Evolutionary conservation across 2,888 invertebrate species (phyloP), one percentile per base, ranked within the genome.

Genomic region (Microchrysa polita): DNA sequence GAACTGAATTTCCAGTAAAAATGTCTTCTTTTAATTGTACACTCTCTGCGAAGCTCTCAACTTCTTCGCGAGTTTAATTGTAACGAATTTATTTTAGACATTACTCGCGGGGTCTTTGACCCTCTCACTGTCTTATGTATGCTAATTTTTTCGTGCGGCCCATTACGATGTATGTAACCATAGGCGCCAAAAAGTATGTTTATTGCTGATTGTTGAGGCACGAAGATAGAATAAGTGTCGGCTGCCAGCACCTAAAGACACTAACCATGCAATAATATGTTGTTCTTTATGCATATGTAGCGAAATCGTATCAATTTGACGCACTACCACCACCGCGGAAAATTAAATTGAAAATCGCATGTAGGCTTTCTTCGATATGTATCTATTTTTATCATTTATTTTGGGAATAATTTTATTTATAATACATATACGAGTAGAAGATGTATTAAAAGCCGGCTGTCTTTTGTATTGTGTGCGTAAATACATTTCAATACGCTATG

Each of bases 331-430:
- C 27, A 34, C 27, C 27, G 27, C 7, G 2, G 27, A 34, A 7
- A 34, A n/a, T 42, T 12, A 48, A 48, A 12, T 48, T 48, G 48
- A 48, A 48, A 48, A 48, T 48, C 48, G 48, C 16, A 48, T 48
- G 48, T 48, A 48, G 22, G 18, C 5, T 53, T 7, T 53, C 53
- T 63, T 40, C n/a, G 18, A 4, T 63, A 16, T 61, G 20, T 27
- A n/a, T 61, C 34, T 61, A 61, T 63, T 63, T 63, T 40, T n/a
- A 63, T 1, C n/a, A 63, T 42, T 42, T 63, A 63, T 63, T 63
- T 63, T 42, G n/a, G 18, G 61, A 63, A n/a, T 18, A 1, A 63
- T 7, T 16, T 63, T 63, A 63, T 63, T 63, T 63, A 42, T 63
- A 63, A 5, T 18, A n/a, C n/a, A n/a, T n/a, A 27, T 14, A 14